Conservation (phyloP, 2,888 invertebrate genomes). For the Sarcophaga rosellei region DNA sequence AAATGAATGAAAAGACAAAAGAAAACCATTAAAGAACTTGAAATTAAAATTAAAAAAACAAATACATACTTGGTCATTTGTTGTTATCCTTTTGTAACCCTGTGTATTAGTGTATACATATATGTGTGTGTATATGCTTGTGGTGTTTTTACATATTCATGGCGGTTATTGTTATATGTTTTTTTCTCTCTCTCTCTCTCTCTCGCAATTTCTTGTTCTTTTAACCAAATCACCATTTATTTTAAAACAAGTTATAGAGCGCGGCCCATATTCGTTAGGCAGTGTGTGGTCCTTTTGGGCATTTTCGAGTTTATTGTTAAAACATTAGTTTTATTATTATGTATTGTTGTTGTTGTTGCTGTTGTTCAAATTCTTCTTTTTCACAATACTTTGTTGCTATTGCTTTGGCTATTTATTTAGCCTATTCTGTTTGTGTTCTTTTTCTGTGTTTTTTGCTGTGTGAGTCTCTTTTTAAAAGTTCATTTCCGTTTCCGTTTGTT, state of each 20-base stretch:
- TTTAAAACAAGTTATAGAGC: constrained; percentile 13
- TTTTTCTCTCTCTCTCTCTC: neutral
- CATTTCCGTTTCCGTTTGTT: constrained; percentile 67
- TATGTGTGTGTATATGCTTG: neutral
- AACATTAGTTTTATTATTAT: constrained; percentile 47
- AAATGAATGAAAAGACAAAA: constrained; percentile 36
- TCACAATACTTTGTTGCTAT: neutral
- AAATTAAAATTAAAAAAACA: neutral
- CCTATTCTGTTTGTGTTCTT: constrained; percentile 45
- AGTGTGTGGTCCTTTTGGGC: neutral
- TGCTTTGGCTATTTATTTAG: constrained; percentile 28
- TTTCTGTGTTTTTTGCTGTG: constrained; percentile 1
- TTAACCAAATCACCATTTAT: constrained; percentile 22
- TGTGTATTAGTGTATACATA: neutral
- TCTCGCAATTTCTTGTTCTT: neutral
- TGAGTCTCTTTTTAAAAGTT: constrained; percentile 62
- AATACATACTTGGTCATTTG: constrained; percentile 13
- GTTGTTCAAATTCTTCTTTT: constrained; percentile 14
- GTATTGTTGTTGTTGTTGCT: constrained; percentile 38
- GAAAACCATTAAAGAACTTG: constrained; percentile 24
- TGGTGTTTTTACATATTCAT: neutral
- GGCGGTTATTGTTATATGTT: neutral
- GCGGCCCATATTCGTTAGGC: neutral
- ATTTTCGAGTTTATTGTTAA: constrained; percentile 37
- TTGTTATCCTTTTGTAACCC: neutral